Percentiles rank a stretch among this genome's conserved stretches.
Conservation (phyloP, 2,888 invertebrate species). For the Amblyjoppa fuscipennis region DNA sequence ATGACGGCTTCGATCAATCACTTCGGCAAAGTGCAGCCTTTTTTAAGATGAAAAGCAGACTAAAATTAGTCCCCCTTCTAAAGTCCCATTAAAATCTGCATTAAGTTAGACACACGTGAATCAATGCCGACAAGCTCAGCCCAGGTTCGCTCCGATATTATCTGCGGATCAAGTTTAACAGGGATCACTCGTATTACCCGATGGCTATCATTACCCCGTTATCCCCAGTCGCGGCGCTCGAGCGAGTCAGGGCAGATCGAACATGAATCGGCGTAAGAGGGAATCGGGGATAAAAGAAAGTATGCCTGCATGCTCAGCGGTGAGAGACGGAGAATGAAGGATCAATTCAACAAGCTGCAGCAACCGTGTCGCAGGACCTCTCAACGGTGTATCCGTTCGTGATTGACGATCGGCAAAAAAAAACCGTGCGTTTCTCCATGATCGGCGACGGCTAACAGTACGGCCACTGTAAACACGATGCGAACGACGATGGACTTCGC, state of each 20-base stretch:
- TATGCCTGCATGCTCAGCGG: background rate
- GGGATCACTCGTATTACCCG: too few species aligned
- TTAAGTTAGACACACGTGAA: too few species aligned
- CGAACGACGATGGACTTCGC: background rate
- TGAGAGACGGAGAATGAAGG: constrained; percentile 26
- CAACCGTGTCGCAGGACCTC: constrained; percentile 27
- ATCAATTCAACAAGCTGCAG: constrained; percentile 36
- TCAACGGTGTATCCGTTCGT: constrained; percentile 31
- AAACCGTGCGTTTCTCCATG: constrained; percentile 26
- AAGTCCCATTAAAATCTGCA: too few species aligned
- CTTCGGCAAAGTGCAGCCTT: too few species aligned
- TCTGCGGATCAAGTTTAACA: too few species aligned
- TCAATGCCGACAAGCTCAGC: too few species aligned
- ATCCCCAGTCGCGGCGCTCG: background rate
- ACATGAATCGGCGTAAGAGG: constrained; percentile 13
- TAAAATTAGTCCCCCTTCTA: too few species aligned
- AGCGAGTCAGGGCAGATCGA: background rate
- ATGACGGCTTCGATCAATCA: too few species aligned
- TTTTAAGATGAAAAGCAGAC: too few species aligned
- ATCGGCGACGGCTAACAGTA: constrained; percentile 46
- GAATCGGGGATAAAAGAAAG: constrained; percentile 16
- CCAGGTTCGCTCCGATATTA: too few species aligned
- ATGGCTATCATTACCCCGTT: too few species aligned
- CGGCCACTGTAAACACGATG: constrained; percentile 10
- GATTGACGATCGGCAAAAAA: constrained; percentile 53